Evolutionary conservation across 2,797 vertebrate genomes (phyloP), one percentile per base, ranked within the genome.

Genomic region (Chloroceryle amazona): DNA sequence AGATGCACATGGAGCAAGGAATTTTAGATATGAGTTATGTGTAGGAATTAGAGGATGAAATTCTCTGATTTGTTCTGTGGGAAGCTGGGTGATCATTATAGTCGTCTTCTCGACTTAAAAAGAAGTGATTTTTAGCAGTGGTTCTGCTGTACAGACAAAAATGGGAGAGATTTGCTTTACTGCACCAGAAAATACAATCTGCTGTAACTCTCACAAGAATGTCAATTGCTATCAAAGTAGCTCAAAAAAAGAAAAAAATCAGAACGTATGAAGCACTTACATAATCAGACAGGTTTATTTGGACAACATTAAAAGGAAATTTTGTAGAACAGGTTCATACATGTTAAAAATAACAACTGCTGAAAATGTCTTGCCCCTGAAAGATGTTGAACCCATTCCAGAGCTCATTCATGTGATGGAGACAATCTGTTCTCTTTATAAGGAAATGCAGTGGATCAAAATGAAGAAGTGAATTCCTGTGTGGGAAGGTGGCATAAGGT

Each of bases 121-220:
- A 81, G 17, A 33, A 80, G 47, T 71, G 39, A 41, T 72, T 55
- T 92, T 90, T 81, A 6, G 61, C n/a, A 74, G 65, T 46, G 8
- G 11, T 44, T 87, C 47, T 92, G 44, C 49, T 62, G 39, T 79
- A 72, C 23, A 51, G 20, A 52, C 70, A 49, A 75, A 89, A 66
- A 60, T 19, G 20, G 29, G 47, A 79, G 61, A 71, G 9, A 44
- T 73, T 86, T 83, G 10, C 85, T 86, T 71, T 89, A 52, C 66
- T 76, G 44, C 94, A 82, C 52, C 51, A 82, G 85, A 91, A 93
- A 87, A 87, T 83, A 89, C 52, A 89, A 31, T 94, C 92, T 97
- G 91, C 46, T 85, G 13, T 66, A 93, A n/a, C 78, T 96, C 79
- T 92, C 67, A 91, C 65, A 89, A 82, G 85, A 82, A 86, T 3